phyloP scores from a whole-genome alignment of 2,113 vertebrate genomes.

The Petrocephalus microphthalmus region DNA sequence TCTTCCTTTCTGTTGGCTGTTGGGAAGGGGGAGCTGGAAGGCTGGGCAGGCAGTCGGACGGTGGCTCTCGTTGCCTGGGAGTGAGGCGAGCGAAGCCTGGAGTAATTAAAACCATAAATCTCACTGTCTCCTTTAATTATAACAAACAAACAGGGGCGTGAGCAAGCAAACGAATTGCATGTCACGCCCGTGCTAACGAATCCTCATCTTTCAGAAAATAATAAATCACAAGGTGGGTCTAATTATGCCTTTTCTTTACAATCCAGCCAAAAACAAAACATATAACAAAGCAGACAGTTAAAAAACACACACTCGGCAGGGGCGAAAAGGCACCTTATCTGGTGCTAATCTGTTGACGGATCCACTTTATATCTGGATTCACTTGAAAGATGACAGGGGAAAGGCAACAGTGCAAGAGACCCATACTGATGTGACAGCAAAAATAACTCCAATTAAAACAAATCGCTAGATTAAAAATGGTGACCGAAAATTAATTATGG shows the following conservation, averaged over 20 bases:
- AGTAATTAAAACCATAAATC: conserved; percentile 1
- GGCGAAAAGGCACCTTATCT: neutral
- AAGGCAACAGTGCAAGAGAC: neutral
- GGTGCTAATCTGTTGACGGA: neutral
- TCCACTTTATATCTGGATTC: neutral
- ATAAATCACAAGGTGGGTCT: neutral
- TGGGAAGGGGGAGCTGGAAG: neutral
- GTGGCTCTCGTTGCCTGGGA: neutral
- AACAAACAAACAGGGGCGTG: conserved; percentile 8
- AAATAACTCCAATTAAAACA: conserved; percentile 13
- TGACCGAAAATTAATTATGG: conserved; percentile 4
- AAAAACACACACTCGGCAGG: neutral
- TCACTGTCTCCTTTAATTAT: conserved; percentile 15
- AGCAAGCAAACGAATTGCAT: neutral
- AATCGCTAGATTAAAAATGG: neutral
- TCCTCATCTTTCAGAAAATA: neutral
- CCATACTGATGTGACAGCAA: neutral
- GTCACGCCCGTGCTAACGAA: neutral
- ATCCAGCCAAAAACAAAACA: neutral
- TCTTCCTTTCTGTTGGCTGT: neutral
- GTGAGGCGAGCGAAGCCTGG: neutral
- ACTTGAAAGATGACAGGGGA: neutral
- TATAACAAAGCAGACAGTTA: neutral
- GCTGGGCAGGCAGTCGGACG: neutral
- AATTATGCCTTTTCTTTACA: neutral